Evolutionary conservation across 2,797 vertebrate species (phyloP).

Genomic region (Sebastolobus alascanus): DNA sequence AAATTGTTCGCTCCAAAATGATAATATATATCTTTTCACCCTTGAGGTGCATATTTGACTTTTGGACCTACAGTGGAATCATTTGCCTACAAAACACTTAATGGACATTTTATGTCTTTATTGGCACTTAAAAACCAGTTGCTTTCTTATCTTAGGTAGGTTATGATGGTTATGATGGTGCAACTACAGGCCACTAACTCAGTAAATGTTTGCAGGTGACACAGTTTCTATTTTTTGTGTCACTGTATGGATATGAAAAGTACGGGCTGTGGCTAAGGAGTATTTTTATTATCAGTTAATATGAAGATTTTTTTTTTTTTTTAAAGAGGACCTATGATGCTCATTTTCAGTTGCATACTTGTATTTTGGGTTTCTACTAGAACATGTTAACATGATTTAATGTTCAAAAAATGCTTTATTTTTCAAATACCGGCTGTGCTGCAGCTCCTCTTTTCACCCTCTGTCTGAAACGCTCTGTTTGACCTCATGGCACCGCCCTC

Average conservation of each 20-base stretch:
- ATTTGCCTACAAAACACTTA: neutral
- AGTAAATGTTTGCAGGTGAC: conserved; percentile 1
- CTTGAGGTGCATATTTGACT: neutral
- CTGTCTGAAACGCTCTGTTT: too few relatives aligned
- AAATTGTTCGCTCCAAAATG: neutral
- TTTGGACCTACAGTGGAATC: conserved; percentile 8
- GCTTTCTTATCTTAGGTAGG: conserved; percentile 12
- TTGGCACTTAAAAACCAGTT: neutral
- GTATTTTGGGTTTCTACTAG: neutral
- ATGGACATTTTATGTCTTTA: conserved; percentile 15
- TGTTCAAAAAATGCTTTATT: too few relatives aligned
- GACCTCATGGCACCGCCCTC: too few relatives aligned
- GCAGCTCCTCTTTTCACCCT: too few relatives aligned
- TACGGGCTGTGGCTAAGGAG: neutral
- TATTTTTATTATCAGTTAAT: neutral
- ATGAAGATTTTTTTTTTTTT: neutral
- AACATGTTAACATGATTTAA: too few relatives aligned
- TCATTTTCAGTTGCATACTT: too few relatives aligned
- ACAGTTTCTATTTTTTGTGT: neutral
- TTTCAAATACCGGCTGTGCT: too few relatives aligned
- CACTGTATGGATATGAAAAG: neutral
- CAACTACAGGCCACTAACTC: neutral
- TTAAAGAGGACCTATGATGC: too few relatives aligned
- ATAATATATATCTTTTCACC: neutral
- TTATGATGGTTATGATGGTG: conserved; percentile 8